Conservation (phyloP, 2,888 invertebrate species). For the Lasioglossum zephyrum region DNA sequence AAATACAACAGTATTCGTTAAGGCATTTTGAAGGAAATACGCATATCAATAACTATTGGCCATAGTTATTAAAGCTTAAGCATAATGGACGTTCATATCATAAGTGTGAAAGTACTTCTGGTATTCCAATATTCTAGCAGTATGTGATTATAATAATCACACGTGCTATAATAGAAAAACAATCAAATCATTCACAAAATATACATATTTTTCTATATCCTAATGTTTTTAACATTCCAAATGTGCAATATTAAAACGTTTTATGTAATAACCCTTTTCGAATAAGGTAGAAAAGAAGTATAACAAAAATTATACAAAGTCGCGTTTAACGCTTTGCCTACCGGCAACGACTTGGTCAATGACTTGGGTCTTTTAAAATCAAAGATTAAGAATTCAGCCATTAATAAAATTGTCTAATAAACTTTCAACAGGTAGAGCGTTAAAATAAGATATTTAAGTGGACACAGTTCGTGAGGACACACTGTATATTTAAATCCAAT, state of each 20-base stretch:
- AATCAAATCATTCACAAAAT: slow-evolving; percentile 6
- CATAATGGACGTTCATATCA: slow-evolving; percentile 13
- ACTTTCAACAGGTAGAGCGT: not conserved
- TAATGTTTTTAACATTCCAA: slow-evolving; percentile 13
- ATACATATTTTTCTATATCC: slow-evolving; percentile 39
- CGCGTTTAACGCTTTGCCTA: not conserved
- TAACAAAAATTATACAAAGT: not conserved
- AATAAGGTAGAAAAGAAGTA: not conserved
- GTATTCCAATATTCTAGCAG: not conserved
- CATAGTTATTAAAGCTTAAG: slow-evolving; percentile 17
- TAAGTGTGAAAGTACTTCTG: not conserved
- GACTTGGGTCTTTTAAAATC: not conserved
- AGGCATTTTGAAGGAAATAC: slow-evolving; percentile 21
- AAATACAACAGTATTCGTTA: slow-evolving; percentile 39
- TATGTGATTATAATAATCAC: not conserved
- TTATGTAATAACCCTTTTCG: slow-evolving; percentile 4
- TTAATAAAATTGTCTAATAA: not conserved
- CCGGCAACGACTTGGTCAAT: not conserved
- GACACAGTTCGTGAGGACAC: too few species aligned
- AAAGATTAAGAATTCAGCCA: not conserved
- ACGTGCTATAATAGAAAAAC: slow-evolving; percentile 6
- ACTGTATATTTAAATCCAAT: slow-evolving; percentile 8
- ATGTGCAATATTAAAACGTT: slow-evolving; percentile 3
- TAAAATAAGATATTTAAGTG: not conserved
- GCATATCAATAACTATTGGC: slow-evolving; percentile 28